Evolutionary conservation across 2,888 invertebrate genomes (phyloP), one percentile per base, ranked within the genome.

Genomic region (Nomada hirtipes): DNA sequence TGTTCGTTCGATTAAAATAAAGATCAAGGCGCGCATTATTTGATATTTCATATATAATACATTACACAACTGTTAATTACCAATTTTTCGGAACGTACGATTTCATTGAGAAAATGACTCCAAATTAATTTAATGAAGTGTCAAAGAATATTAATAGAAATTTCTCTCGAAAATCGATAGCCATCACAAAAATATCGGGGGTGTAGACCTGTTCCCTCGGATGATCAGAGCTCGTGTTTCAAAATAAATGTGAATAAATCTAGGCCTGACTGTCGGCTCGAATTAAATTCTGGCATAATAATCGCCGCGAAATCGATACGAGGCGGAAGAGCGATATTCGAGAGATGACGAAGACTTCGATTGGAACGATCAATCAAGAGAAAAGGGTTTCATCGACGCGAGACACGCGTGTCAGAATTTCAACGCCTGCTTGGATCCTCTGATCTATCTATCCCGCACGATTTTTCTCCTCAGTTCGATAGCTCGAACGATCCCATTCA

Each of bases 211-310:
- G 76, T 68, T 67, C 61, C 60, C 53, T 67, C 44, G 52, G 36
- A 50, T 18, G 50, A 15, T 4, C 60, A 47, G 55, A 79, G 87
- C 83, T 91, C 89, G 81, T 79, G 88, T 91, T 91, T 90, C 90
- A 89, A 89, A 89, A 90, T 88, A 89, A 91, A 91, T 90, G 86
- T 83, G 89, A 80, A 90, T 90, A 89, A 90, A 90, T 89, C 88
- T 81, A 85, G 86, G 83, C 86, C 75, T 57, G 82, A 70, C 87
- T 82, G 91, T 88, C 90, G 84, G 72, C 64, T 82, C 86, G 77
- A 89, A 91, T 91, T 88, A 89, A 88, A 87, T 84, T 72, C 72
- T 78, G 71, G 82, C 79, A 82, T 80, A 82, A 79, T 84, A 82
- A 79, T 87, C 71, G 80, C 83, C 77, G 89, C 83, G 87, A 90